Conservation (phyloP, 2,113 vertebrate species). For the Notarius quadriscutis region DNA sequence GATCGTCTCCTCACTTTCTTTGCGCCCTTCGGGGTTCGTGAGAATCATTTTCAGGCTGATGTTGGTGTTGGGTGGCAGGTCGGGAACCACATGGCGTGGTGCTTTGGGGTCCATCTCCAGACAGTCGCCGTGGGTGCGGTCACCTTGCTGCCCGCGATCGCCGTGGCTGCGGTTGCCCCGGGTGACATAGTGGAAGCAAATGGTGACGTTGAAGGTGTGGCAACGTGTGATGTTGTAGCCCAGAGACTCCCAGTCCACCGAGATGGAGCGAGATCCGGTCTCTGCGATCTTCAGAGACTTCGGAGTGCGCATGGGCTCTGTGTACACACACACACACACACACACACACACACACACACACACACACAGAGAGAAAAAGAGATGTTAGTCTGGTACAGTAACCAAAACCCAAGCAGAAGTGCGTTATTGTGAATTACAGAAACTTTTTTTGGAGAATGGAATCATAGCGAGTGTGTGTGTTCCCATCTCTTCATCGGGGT, state of each 20-base stretch:
- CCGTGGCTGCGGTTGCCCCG: conserved; percentile 87
- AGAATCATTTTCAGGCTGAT: conserved; percentile 98
- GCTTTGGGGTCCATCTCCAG: conserved; percentile 99
- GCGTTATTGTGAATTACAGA: not conserved
- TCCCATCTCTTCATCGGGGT: not conserved
- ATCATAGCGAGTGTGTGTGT: not conserved
- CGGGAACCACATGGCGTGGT: conserved; percentile 88
- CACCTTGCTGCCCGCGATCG: conserved; percentile 76
- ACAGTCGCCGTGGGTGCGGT: conserved; percentile 89
- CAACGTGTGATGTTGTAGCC: conserved; percentile 99
- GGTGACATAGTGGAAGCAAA: conserved; percentile 93
- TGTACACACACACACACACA: conserved; percentile 16
- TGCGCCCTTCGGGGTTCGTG: conserved; percentile 95
- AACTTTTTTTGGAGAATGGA: not conserved
- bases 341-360: conserved; percentile 32
- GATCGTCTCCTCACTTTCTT: conserved; percentile 95
- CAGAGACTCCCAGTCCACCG: conserved; percentile 96
- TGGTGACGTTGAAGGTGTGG: conserved; percentile 98
- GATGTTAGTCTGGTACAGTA: not conserved
- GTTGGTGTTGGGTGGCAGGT: conserved; percentile 93
- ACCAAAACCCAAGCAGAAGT: not conserved
- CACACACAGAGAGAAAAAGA: conserved; percentile 19
- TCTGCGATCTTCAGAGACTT: conserved; percentile 95
- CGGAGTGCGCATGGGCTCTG: conserved; percentile 97
- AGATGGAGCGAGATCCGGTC: conserved; percentile 89